Base-by-base conservation (phyloP, 2,797 vertebrate genomes). In the Vultur gryphus region DNA sequence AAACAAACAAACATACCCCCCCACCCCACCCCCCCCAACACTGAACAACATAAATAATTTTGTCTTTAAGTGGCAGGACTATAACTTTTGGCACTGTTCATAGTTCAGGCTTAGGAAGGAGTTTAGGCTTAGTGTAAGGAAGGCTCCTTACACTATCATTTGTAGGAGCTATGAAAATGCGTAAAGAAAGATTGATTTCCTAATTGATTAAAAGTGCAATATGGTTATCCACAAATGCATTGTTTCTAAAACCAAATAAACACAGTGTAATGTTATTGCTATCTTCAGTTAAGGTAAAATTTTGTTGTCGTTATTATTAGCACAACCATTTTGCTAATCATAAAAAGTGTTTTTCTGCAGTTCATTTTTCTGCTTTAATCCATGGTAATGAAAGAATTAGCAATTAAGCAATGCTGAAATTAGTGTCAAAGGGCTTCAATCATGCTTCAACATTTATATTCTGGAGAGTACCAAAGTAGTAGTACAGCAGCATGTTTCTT, bases 371-470 rank as follows among this genome's bases (percentile, higher is more conserved):
- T 79, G 31, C 46, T 91, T 82, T 84, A 76, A 77, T 79, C 66
- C 16, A 5, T 43, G 16, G 16, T 80, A 83, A 90, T 69, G 48
- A 93, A 84, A 81, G 26, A 73, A 93, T 67, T 95, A 37, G 54
- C 55, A 84, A 90, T 62, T 78, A 95, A 86, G 20, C 26, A 64
- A 39, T 65, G 48, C 61, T 91, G 52, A 91, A 86, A 90, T 86
- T 83, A 58, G 16, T 46, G 66, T 89, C 65, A 69, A 51, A 81
- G 48, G 55, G 7, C 62, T 87, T 90, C 43, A 72, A 2, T 81
- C 25, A 7, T 49, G 21, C 16, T 55, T 49, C 35, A 67, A 6
- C n/a, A 35, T 29, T 81, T 88, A 23, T 33, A 49, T 78, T 78
- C 43, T 48, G 29, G 16, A 82, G 41, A 75, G 41, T 37, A 26